These are phyloP conservation scores for Australoheros scitulus DNA, from an alignment of 2,113 vertebrate species.

Conservation along the genomic window DNA sequence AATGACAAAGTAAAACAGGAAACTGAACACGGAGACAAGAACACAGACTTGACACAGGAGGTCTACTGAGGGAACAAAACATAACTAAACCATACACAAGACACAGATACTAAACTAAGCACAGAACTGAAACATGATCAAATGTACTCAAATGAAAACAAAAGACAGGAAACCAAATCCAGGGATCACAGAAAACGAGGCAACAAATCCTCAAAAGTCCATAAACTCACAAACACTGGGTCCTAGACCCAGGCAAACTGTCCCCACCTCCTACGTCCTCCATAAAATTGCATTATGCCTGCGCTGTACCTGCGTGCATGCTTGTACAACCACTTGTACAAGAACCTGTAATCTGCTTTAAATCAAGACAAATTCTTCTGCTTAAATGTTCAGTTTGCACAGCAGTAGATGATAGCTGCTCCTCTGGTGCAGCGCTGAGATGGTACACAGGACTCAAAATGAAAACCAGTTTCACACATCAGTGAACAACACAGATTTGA, in stretches of 20 bases:
- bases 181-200: too few relatives aligned
- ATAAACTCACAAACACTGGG: too few relatives aligned
- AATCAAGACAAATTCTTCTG: neutral
- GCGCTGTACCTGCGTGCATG: neutral
- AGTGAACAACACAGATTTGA: neutral
- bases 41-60: too few relatives aligned
- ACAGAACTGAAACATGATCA: too few relatives aligned
- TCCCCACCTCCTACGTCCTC: neutral
- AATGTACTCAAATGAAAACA: too few relatives aligned
- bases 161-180: too few relatives aligned
- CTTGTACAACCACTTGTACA: neutral
- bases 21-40: too few relatives aligned
- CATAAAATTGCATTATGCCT: neutral
- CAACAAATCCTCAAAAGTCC: too few relatives aligned
- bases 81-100: too few relatives aligned
- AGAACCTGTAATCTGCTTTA: neutral
- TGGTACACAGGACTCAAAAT: neutral
- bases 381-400: neutral
- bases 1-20: too few relatives aligned
- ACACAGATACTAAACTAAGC: too few relatives aligned
- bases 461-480: slow-evolving; percentile 15
- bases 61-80: too few relatives aligned
- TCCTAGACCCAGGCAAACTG: neutral
- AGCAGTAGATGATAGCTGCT: neutral
- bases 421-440: neutral